Base-by-base conservation (phyloP, 2,113 vertebrate species). In the Salvelinus fontinalis region DNA sequence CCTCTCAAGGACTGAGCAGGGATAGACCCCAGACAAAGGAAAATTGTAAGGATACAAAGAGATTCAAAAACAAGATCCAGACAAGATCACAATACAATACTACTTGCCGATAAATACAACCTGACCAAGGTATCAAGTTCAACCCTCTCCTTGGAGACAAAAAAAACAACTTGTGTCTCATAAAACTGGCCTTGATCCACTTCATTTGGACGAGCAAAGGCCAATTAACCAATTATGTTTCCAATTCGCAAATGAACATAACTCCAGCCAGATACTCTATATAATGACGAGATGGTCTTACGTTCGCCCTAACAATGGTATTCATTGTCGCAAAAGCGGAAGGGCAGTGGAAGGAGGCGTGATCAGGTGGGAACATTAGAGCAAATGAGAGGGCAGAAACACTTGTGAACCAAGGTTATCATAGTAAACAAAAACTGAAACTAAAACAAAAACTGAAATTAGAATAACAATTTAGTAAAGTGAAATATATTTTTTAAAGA, bases 11-110 rank as follows among this genome's bases (percentile, higher is more conserved):
- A 71, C 76, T 79, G 75, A 85, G 81, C 49, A 59, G 18, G 29
- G 67, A 20, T n/a, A 13, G n/a, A 84, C 18, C 26, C 44, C 20
- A 27, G 22, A 48, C 29, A 48, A 65, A 48, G 16, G 13, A 65
- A 24, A 65, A 73, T 84, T 72, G 78, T 60, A 48, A 79, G 59
- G 77, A 77, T 83, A 84, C 74, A 78, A 79, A 78, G 78, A 84
- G 60, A 79, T 79, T 80, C 70, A 51, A 75, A 82, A 77, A 67
- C 48, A 77, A 66, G 73, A 82, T 64, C 68, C 51, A 79, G 70
- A 78, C 79, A 74, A 79, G 71, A 81, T 64, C 70, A 12, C 73
- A 74, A 16, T 54, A 66, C 60, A 49, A 8, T 48, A 54, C 14
- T 54, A 51, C 39, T 65, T 66, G 20, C 11, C 11, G 76, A 73